Conservation (phyloP, 1,140 invertebrate species). For the Dolichoris vasculosae region DNA sequence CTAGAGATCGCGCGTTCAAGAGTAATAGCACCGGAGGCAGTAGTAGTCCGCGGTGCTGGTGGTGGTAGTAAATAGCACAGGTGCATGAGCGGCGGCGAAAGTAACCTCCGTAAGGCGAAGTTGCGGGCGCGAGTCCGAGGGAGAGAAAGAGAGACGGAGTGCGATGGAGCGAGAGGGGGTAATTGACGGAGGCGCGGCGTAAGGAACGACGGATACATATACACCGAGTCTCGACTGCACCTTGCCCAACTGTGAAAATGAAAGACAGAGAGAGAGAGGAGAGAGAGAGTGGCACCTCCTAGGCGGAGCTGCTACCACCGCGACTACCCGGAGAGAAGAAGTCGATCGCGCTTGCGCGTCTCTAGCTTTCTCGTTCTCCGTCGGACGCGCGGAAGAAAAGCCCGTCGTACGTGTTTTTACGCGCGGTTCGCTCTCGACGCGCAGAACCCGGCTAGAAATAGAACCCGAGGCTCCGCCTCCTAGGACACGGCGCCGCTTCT, state of each 20-base stretch:
- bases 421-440: slow-evolving; percentile 19
- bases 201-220: background rate
- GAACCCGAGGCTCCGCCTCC: slow-evolving; percentile 68
- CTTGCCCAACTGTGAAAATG: background rate
- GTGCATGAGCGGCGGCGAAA: slow-evolving; percentile 15
- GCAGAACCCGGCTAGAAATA: slow-evolving; percentile 66
- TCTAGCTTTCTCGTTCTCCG: background rate
- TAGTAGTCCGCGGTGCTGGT: background rate
- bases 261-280: background rate
- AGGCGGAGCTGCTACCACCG: slow-evolving; percentile 41
- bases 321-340: slow-evolving; percentile 24
- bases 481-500: slow-evolving; percentile 57
- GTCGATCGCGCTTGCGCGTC: slow-evolving; percentile 51
- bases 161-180: slow-evolving; percentile 15
- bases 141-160: background rate
- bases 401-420: slow-evolving; percentile 17
- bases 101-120: background rate
- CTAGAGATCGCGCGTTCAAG: background rate
- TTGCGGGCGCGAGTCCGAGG: background rate
- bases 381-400: slow-evolving; percentile 29
- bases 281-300: slow-evolving; percentile 6
- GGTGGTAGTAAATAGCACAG: background rate
- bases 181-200: slow-evolving; percentile 49
- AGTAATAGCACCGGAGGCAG: background rate
- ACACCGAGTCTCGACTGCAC: background rate